Evolutionary conservation across 2,797 vertebrate genomes (phyloP).

Genomic region (Myripristis murdjan): DNA sequence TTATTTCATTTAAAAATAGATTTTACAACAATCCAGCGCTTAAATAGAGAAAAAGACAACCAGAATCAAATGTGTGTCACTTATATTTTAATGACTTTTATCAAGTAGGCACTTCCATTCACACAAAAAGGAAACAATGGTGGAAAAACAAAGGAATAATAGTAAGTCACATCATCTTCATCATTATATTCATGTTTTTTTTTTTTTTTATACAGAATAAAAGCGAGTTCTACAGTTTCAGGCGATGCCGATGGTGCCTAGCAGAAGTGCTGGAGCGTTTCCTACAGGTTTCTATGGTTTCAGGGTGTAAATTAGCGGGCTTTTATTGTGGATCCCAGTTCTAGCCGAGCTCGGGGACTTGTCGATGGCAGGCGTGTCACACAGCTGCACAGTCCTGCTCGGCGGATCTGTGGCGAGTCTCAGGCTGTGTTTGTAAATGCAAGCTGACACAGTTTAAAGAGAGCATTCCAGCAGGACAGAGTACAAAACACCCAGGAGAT

Average conservation of each 20-base stretch:
- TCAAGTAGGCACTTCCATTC: slow-evolving; percentile 71
- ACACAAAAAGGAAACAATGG: slow-evolving; percentile 56
- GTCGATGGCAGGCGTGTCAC: no score
- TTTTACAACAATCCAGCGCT: neutral
- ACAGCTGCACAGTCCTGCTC: neutral
- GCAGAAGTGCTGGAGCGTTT: neutral
- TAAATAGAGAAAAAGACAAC: neutral
- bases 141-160: slow-evolving; percentile 44
- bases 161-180: slow-evolving; percentile 43
- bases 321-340: slow-evolving; percentile 25
- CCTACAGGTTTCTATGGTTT: neutral
- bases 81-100: slow-evolving; percentile 32
- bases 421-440: neutral
- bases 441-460: neutral
- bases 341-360: slow-evolving; percentile 43
- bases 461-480: neutral
- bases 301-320: neutral
- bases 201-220: slow-evolving; percentile 29
- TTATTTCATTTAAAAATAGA: neutral
- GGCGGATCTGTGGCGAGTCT: neutral
- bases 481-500: neutral
- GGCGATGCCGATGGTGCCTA: neutral
- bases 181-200: slow-evolving; percentile 23
- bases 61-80: neutral
- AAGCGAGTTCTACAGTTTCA: neutral